Evolutionary conservation across 2,797 vertebrate genomes (phyloP), one percentile per base, ranked within the genome.

Genomic region (Anguilla marmorata): DNA sequence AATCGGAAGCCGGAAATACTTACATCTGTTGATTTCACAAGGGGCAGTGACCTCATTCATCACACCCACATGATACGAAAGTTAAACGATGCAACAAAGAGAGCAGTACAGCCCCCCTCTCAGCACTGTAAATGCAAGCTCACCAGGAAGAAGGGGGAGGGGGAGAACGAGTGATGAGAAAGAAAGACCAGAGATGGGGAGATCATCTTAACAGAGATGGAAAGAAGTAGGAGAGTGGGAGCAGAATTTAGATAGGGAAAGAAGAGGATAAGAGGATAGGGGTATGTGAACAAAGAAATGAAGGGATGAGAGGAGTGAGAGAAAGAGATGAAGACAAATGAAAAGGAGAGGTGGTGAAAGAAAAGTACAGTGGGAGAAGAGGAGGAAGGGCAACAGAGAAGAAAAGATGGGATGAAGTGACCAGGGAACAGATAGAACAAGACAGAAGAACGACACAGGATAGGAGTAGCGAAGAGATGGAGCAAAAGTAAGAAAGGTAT

Each of bases 391-490:
- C 54, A 8, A 76, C 45, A 37, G 45, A 66, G 19, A 41, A 37
- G 48, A 48, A 52, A 14, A 37, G 37, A 58, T 79, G 41, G 30
- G 11, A 30, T 3, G 33, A 11, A 8, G 11, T 72, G 69, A 72
- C 7, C 69, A 45, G n/a, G 76, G 12, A 86, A 9, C 33, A 58
- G 24, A 52, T 45, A 45, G 12, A 54, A 56, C 66, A 52, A 48
- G n/a, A 11, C 0, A 52, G 48, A 50, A 1, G 69, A 21, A 74
- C 24, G 58, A 19, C 50, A 21, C 41, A 83, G 58, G 41, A 14
- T 48, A 33, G 3, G 52, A 92, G 72, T 91, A 91, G 63, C 41
- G 88, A 85, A 48, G 85, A 85, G 58, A 48, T 8, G 21, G 60
- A 74, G 52, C 7, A 6, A 37, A 24, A 84, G 69, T 19, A 8